These are phyloP conservation scores for Agriopis aurantiaria DNA, from an alignment of 2,888 invertebrate genomes.

Conservation along the genomic window DNA sequence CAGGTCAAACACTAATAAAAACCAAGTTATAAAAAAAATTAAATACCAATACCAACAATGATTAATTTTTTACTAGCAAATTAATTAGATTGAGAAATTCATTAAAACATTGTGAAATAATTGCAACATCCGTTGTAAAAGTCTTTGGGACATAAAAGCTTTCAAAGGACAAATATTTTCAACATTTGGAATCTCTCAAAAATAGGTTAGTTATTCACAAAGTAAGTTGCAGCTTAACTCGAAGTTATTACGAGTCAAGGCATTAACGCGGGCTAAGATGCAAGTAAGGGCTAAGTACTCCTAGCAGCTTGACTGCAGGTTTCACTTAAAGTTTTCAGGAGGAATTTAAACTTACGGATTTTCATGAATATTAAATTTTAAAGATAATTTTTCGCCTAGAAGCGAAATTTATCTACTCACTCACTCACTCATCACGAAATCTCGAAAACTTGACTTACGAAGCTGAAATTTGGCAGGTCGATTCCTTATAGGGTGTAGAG, in stretches of 20 bases:
- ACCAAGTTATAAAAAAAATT: too few relatives aligned
- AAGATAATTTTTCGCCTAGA: background rate
- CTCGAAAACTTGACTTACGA: too few relatives aligned
- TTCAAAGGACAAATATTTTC: background rate
- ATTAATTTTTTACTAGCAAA: too few relatives aligned
- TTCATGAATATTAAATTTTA: background rate
- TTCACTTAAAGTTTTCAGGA: background rate
- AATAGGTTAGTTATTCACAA: conserved; percentile 4
- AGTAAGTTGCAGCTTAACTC: conserved; percentile 1
- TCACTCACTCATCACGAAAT: too few relatives aligned
- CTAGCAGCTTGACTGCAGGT: conserved; percentile 1
- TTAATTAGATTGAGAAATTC: too few relatives aligned
- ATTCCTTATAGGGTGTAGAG: too few relatives aligned
- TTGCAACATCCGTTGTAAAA: too few relatives aligned
- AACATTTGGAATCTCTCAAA: background rate
- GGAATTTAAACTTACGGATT: conserved; percentile 1
- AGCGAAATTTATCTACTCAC: too few relatives aligned
- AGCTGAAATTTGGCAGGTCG: too few relatives aligned
- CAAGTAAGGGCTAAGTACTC: conserved; percentile 5
- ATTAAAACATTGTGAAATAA: too few relatives aligned
- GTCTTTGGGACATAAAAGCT: background rate
- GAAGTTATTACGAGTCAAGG: background rate
- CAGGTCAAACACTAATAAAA: too few relatives aligned
- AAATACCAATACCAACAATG: too few relatives aligned
- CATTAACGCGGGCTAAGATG: conserved; percentile 5